Conservation (phyloP, 2,797 vertebrate species). For the Kryptopterus vitreolus region DNA sequence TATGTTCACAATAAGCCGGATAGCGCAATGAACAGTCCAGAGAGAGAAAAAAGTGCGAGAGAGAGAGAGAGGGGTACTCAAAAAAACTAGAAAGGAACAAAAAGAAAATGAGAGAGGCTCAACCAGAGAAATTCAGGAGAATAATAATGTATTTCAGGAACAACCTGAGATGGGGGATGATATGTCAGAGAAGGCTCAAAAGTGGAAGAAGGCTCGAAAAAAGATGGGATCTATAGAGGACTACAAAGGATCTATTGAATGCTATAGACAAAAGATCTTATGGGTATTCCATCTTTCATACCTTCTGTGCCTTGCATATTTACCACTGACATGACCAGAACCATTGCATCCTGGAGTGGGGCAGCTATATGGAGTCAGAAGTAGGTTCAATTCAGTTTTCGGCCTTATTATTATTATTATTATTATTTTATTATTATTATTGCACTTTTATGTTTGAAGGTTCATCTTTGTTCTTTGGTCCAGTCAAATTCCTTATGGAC, state of each 20-base stretch:
- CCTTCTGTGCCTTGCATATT: constrained; percentile 96
- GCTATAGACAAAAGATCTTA: constrained; percentile 13
- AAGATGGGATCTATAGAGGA: neutral
- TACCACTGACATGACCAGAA: constrained; percentile 93
- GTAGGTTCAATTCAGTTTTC: constrained; percentile 56
- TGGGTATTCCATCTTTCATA: constrained; percentile 70
- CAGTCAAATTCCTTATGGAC: neutral
- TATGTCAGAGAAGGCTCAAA: neutral
- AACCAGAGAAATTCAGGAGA: neutral
- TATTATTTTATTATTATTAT: neutral
- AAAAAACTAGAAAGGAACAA: neutral
- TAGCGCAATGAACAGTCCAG: constrained; percentile 60
- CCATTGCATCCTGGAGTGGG: constrained; percentile 95
- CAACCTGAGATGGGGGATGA: neutral
- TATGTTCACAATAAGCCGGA: constrained; percentile 69
- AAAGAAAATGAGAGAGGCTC: neutral
- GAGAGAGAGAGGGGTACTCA: constrained; percentile 10
- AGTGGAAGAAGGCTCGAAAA: neutral
- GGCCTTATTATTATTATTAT: constrained; percentile 44
- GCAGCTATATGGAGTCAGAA: constrained; percentile 81
- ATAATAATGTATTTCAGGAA: neutral
- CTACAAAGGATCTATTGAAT: constrained; percentile 4
- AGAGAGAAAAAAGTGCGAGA: constrained; percentile 44
- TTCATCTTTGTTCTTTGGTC: neutral
- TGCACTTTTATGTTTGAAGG: neutral